Evolutionary conservation across 2,113 vertebrate genomes (phyloP).

Genomic region (Nycticryphes semicollaris): DNA sequence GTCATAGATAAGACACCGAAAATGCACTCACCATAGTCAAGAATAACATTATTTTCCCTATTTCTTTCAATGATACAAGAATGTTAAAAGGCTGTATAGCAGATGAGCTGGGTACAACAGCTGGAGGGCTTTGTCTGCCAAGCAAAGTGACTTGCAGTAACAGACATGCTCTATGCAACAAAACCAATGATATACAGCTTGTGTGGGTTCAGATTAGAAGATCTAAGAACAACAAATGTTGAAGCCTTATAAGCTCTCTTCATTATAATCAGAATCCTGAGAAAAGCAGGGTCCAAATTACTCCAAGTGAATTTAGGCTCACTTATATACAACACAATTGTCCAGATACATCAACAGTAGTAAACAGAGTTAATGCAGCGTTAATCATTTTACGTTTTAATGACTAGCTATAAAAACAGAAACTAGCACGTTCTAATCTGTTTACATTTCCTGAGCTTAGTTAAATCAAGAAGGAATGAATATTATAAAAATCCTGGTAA

Average conservation of each 20-base stretch:
- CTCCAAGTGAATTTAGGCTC: constrained; percentile 31
- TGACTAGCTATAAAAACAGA: constrained; percentile 62
- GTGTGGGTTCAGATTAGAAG: neutral
- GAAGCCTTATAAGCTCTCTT: constrained; percentile 18
- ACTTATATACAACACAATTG: constrained; percentile 32
- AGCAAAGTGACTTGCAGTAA: constrained; percentile 39
- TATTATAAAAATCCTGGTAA: constrained; percentile 21
- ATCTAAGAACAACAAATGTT: constrained; percentile 25
- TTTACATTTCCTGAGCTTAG: constrained; percentile 71
- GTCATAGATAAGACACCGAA: constrained; percentile 32
- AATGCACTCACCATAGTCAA: neutral
- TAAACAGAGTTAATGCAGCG: constrained; percentile 58
- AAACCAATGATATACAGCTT: neutral
- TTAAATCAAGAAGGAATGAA: constrained; percentile 63
- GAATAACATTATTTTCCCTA: neutral
- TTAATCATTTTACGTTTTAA: constrained; percentile 64
- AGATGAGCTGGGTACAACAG: constrained; percentile 54
- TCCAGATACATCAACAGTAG: constrained; percentile 22
- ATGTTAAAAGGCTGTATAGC: constrained; percentile 39
- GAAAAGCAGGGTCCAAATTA: constrained; percentile 45
- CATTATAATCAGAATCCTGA: constrained; percentile 45
- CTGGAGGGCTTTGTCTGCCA: constrained; percentile 57
- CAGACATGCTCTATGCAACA: constrained; percentile 16
- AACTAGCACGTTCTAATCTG: constrained; percentile 53
- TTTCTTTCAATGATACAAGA: neutral